Conservation (phyloP, 1,140 invertebrate genomes). For the Luehdorfia chinensis region DNA sequence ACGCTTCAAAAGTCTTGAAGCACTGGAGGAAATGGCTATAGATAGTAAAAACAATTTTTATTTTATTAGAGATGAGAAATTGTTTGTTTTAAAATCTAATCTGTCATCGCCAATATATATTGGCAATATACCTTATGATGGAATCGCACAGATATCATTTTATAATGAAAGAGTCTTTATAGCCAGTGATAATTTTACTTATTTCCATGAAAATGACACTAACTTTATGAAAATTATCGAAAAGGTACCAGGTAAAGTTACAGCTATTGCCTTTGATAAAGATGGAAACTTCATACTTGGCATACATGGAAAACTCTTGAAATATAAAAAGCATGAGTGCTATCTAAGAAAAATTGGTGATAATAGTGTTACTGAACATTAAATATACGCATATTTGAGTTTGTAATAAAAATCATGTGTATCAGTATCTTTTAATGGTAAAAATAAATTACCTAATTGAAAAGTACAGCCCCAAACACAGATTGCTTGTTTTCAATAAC, state of each 20-base stretch:
- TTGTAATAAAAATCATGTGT: slow-evolving; percentile 2
- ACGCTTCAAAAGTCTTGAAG: slow-evolving; percentile 39
- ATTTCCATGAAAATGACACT: slow-evolving; percentile 53
- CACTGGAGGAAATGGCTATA: slow-evolving; percentile 50
- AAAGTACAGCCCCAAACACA: slow-evolving; percentile 6
- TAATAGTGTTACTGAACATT: slow-evolving; percentile 1
- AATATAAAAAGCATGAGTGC: slow-evolving; percentile 51
- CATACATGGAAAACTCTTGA: slow-evolving; percentile 44
- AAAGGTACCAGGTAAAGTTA: slow-evolving; percentile 43
- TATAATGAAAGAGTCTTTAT: slow-evolving; percentile 48
- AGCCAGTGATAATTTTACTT: slow-evolving; percentile 46
- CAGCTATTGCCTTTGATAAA: slow-evolving; percentile 54
- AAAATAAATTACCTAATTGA: slow-evolving; percentile 46
- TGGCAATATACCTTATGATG: slow-evolving; percentile 45
- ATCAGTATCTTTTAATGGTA: slow-evolving; percentile 10
- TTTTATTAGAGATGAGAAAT: slow-evolving; percentile 46
- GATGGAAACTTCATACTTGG: slow-evolving; percentile 50
- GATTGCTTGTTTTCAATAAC: not conserved
- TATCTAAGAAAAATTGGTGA: slow-evolving; percentile 31
- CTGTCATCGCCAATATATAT: slow-evolving; percentile 35
- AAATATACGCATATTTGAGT: not conserved
- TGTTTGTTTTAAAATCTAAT: slow-evolving; percentile 47
- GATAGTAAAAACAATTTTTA: slow-evolving; percentile 60
- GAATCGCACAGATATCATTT: slow-evolving; percentile 54
- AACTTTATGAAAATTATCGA: slow-evolving; percentile 42